Conservation (phyloP, 2,113 vertebrate genomes). For the Excalfactoria chinensis region DNA sequence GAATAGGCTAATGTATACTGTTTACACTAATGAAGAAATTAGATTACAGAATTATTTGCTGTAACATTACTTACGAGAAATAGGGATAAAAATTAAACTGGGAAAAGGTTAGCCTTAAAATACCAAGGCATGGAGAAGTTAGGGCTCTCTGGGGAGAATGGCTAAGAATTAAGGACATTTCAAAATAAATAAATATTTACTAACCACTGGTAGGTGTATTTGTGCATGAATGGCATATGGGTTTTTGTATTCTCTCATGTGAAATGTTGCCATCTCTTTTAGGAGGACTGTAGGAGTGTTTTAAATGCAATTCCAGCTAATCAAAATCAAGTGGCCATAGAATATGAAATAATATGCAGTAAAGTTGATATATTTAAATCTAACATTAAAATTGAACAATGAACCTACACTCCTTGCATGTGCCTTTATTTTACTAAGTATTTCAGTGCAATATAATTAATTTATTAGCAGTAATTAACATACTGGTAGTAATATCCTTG, state of each 20-base stretch:
- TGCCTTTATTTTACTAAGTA: slow-evolving; percentile 55
- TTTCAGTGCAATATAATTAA: slow-evolving; percentile 63
- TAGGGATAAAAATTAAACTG: slow-evolving; percentile 51
- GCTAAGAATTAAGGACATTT: slow-evolving; percentile 59
- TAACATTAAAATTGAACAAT: slow-evolving; percentile 67
- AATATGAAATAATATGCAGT: slow-evolving; percentile 41
- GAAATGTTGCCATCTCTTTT: slow-evolving; percentile 63
- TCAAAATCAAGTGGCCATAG: slow-evolving; percentile 71
- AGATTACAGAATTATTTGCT: slow-evolving; percentile 60
- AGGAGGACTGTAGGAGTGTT: slow-evolving; percentile 36
- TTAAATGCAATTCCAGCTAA: slow-evolving; percentile 53
- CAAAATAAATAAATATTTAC: slow-evolving; percentile 52
- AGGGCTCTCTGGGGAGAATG: slow-evolving; percentile 1
- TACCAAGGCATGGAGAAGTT: not conserved
- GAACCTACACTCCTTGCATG: slow-evolving; percentile 36
- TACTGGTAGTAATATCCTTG: slow-evolving; percentile 41
- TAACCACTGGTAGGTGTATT: slow-evolving; percentile 58
- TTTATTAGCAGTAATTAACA: slow-evolving; percentile 56
- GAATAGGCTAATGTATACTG: not conserved
- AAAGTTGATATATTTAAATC: slow-evolving; percentile 64
- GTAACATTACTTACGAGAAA: slow-evolving; percentile 61
- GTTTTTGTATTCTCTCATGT: slow-evolving; percentile 50
- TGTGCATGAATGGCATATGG: slow-evolving; percentile 52
- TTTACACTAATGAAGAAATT: slow-evolving; percentile 46
- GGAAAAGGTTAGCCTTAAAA: slow-evolving; percentile 35